Evolutionary conservation across 2,888 invertebrate genomes (phyloP).

Genomic region (Acheta domesticus): DNA sequence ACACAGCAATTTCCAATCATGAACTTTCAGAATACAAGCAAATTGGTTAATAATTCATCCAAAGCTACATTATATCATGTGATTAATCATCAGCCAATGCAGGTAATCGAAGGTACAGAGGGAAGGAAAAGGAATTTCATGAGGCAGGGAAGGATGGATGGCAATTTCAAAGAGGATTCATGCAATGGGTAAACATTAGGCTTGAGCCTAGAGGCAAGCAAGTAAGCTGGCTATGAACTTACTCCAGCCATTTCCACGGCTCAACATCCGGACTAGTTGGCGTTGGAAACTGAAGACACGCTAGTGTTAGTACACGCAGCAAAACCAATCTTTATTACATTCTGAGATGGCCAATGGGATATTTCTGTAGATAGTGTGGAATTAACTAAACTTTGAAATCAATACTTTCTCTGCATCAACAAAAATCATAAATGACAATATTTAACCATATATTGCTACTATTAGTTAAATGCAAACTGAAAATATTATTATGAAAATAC

Average conservation of each 20-base stretch:
- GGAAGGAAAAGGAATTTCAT: background rate
- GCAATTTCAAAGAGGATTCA: no score
- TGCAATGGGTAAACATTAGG: background rate
- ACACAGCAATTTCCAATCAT: no score
- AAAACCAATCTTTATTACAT: background rate
- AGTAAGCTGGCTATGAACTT: constrained; percentile 51
- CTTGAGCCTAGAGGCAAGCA: constrained; percentile 29
- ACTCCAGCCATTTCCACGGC: constrained; percentile 88
- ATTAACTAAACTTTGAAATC: no score
- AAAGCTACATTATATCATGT: background rate
- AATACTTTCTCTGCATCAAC: no score
- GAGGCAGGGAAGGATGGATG: background rate
- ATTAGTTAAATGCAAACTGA: no score
- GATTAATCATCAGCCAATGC: background rate
- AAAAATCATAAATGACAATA: no score
- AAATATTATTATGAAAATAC: no score
- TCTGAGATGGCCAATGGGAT: background rate
- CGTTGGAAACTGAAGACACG: constrained; percentile 74
- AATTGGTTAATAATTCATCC: background rate
- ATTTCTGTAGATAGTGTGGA: background rate
- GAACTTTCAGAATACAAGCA: background rate
- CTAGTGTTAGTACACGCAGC: constrained; percentile 38
- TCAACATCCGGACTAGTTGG: constrained; percentile 85
- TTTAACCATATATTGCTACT: no score
- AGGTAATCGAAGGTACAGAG: background rate